Percentiles rank a stretch among this genome's conserved stretches.
phyloP scores from a whole-genome alignment of 2,113 vertebrate genomes.

The Protobothrops mucrosquamatus region DNA sequence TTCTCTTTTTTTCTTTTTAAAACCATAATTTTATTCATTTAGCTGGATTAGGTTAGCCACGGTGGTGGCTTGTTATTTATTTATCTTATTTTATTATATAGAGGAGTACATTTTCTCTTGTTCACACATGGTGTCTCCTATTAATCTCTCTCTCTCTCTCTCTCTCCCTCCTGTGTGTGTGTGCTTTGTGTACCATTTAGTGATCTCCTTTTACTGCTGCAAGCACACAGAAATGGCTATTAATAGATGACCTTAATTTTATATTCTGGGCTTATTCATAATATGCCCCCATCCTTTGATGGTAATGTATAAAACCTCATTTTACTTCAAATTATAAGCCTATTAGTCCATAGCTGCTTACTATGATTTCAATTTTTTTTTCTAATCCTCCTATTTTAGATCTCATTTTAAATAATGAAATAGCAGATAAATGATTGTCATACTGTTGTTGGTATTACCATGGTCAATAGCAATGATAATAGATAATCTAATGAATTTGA shows the following conservation, averaged over 20 bases:
- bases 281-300: not conserved
- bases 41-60: not conserved
- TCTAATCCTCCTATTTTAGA: not conserved
- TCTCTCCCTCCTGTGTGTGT: too few relatives aligned
- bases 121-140: not conserved
- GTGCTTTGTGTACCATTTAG: not conserved
- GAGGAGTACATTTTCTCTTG: not conserved
- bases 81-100: not conserved
- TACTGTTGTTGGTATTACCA: not conserved
- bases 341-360: not conserved
- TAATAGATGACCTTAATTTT: not conserved
- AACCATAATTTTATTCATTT: not conserved
- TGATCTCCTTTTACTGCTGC: not conserved
- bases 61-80: not conserved
- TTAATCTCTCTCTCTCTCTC: not conserved
- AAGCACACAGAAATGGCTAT: not conserved
- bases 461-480: not conserved
- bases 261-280: not conserved
- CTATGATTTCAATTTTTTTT: not conserved
- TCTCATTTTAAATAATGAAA: not conserved
- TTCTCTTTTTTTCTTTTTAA: not conserved
- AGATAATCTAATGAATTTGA: not conserved
- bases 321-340: not conserved
- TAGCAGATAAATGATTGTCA: not conserved
- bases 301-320: not conserved